Conservation (phyloP, 2,888 invertebrate species). For the Caradrina kadenii region DNA sequence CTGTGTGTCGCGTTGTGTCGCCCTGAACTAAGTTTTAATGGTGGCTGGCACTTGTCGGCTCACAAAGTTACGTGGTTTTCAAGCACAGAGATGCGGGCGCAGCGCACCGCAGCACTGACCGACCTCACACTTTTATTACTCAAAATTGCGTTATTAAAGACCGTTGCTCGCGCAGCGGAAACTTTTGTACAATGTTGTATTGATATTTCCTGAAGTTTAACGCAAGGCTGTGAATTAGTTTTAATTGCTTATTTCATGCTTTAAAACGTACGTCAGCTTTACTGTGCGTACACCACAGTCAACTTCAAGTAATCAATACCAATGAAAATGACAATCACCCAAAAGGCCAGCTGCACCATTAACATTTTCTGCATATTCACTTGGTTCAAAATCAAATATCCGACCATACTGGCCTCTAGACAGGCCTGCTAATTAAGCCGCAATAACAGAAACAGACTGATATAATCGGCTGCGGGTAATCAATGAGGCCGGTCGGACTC, state of each 20-base stretch:
- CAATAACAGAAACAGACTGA: constrained; percentile 44
- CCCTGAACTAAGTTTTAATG: constrained; percentile 78
- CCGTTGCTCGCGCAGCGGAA: constrained; percentile 23
- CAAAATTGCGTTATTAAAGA: constrained; percentile 55
- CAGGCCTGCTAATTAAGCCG: constrained; percentile 34
- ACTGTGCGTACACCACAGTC: background rate
- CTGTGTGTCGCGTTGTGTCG: constrained; percentile 57
- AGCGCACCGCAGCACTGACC: constrained; percentile 38
- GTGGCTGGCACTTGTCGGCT: constrained; percentile 72
- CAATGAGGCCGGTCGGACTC: constrained; percentile 72
- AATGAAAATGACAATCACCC: background rate
- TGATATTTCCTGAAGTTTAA: constrained; percentile 36
- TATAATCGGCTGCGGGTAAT: constrained; percentile 67
- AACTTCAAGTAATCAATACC: background rate
- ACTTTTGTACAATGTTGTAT: constrained; percentile 37
- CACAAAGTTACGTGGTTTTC: constrained; percentile 68
- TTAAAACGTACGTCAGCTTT: background rate
- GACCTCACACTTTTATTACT: constrained; percentile 53
- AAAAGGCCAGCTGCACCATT: background rate
- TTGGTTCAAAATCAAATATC: background rate
- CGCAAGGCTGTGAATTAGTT: constrained; percentile 1
- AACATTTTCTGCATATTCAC: background rate
- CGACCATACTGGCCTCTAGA: constrained; percentile 7
- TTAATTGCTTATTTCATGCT: constrained; percentile 8
- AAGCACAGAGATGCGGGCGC: constrained; percentile 73